phyloP scores from a whole-genome alignment of 2,113 vertebrate species.

The Mionectes macconnelli region DNA sequence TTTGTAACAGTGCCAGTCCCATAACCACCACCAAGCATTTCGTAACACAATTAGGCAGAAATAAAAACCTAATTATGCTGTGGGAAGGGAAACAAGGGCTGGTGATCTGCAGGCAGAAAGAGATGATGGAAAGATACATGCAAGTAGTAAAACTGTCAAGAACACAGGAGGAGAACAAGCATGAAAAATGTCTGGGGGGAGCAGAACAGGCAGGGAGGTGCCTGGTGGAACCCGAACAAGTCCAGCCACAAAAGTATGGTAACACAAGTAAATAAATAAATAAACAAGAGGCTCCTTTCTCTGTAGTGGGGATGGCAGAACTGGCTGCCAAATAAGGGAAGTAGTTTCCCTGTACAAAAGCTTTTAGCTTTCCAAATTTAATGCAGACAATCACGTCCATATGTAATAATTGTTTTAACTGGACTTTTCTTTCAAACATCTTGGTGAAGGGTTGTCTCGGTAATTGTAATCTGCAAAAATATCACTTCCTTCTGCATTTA shows the following conservation, averaged over 20 bases:
- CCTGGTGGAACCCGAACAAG: neutral
- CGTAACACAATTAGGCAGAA: neutral
- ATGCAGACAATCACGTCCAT: neutral
- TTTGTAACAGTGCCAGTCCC: neutral
- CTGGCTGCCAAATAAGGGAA: neutral
- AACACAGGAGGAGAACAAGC: neutral
- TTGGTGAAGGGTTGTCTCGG: neutral
- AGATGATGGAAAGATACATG: neutral
- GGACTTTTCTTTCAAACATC: neutral
- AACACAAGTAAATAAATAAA: neutral
- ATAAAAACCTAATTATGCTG: neutral
- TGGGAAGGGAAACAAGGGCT: neutral
- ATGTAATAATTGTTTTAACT: neutral
- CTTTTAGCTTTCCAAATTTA: neutral
- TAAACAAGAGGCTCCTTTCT: neutral
- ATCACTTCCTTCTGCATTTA: neutral
- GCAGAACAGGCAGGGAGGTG: neutral
- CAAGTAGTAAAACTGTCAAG: neutral
- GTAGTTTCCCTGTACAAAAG: neutral
- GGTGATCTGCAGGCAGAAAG: neutral
- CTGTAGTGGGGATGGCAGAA: neutral
- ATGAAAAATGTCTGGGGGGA: neutral
- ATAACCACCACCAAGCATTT: neutral
- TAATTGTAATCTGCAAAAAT: neutral
- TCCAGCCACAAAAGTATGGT: neutral